Evolutionary conservation across 1,140 invertebrate species (phyloP).

Genomic region (Camponotus floridanus): DNA sequence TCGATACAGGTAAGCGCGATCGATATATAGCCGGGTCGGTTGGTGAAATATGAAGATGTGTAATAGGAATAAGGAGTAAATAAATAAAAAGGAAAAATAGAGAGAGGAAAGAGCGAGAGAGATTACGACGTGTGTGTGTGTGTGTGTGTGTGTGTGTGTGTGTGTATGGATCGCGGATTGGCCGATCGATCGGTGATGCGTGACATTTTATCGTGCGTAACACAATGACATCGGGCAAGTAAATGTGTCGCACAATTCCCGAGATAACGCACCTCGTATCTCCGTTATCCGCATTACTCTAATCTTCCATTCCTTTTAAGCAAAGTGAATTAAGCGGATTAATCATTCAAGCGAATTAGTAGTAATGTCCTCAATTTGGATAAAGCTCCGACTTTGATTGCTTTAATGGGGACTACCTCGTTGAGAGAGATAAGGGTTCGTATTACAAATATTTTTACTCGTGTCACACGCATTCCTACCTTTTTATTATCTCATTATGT

Average conservation of each 20-base stretch:
- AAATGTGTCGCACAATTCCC: slow-evolving; percentile 7
- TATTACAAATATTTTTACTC: slow-evolving; percentile 32
- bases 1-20: background rate
- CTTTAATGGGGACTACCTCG: background rate
- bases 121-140: too few species aligned
- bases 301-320: background rate
- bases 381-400: background rate
- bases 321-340: slow-evolving; percentile 34
- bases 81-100: slow-evolving; percentile 14
- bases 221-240: slow-evolving; percentile 9
- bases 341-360: background rate
- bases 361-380: slow-evolving; percentile 11
- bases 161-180: background rate
- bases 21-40: background rate
- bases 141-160: too few species aligned
- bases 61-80: slow-evolving; percentile 61
- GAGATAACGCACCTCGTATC: background rate
- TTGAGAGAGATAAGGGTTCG: slow-evolving; percentile 2
- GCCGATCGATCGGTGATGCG: background rate
- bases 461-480: background rate
- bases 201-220: slow-evolving; percentile 31
- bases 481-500: slow-evolving; percentile 23
- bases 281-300: background rate
- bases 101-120: background rate
- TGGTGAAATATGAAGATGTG: slow-evolving; percentile 36